These are phyloP conservation scores for Sthenelais limicola DNA, from an alignment of 2,888 invertebrate species.

Conservation along the genomic window DNA sequence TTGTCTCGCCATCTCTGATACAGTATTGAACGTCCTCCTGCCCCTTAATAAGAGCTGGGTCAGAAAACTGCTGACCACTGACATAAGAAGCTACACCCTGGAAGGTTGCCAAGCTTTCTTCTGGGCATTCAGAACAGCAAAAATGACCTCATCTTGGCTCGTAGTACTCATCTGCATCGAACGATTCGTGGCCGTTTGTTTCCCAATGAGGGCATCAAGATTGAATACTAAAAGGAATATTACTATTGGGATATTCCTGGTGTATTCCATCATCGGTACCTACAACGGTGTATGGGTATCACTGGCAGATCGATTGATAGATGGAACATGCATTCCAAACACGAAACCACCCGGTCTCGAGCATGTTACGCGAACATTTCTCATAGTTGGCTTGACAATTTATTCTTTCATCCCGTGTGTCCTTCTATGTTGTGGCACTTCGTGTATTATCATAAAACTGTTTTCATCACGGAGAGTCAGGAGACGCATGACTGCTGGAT, in stretches of 20 bases:
- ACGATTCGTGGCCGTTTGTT: conserved; percentile 57
- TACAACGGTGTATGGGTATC: conserved; percentile 55
- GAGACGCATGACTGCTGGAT: background rate
- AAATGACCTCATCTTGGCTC: conserved; percentile 60
- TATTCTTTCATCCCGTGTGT: conserved; percentile 2
- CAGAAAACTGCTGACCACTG: conserved; percentile 51
- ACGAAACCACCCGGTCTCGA: conserved; percentile 51
- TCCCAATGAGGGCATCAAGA: conserved; percentile 54
- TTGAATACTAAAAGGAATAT: conserved; percentile 51
- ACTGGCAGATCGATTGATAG: conserved; percentile 51
- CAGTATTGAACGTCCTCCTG: conserved; percentile 51
- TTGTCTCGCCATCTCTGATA: conserved; percentile 54
- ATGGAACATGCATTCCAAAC: conserved; percentile 50
- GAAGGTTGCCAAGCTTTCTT: conserved; percentile 56
- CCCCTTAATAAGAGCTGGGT: conserved; percentile 56
- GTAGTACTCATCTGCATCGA: conserved; percentile 56
- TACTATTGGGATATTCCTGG: conserved; percentile 44
- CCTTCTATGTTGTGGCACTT: conserved; percentile 1
- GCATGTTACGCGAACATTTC: conserved; percentile 37
- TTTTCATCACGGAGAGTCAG: background rate
- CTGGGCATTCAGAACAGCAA: conserved; percentile 52
- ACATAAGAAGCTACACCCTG: conserved; percentile 52
- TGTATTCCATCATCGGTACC: conserved; percentile 47
- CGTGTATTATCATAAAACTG: background rate
- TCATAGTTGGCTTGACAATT: conserved; percentile 3